Conservation (phyloP, 2,797 vertebrate genomes). For the Poecilia gillii region DNA sequence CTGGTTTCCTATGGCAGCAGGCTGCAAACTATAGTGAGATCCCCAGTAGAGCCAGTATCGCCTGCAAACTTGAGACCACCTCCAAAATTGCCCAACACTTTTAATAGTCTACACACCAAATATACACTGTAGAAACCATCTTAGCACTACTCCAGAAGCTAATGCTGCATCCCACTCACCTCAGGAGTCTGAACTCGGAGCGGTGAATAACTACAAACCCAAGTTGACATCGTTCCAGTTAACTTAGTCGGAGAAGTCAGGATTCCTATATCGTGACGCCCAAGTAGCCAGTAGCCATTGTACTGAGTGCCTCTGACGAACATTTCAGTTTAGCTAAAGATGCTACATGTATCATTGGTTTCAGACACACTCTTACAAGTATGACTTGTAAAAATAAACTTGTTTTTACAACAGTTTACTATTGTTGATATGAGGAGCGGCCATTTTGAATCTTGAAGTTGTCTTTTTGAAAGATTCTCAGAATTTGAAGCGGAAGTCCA, state of each 20-base stretch:
- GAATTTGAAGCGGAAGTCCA: too few species aligned
- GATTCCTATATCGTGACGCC: not conserved
- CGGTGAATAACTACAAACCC: not conserved
- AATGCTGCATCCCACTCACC: not conserved
- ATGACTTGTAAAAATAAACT: too few species aligned
- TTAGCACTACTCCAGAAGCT: not conserved
- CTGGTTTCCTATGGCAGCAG: not conserved
- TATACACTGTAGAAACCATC: not conserved
- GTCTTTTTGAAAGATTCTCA: too few species aligned
- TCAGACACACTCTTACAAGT: too few species aligned
- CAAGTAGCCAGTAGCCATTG: not conserved
- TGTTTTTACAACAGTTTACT: too few species aligned
- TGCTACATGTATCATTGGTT: too few species aligned
- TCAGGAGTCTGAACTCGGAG: not conserved
- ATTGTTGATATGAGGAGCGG: too few species aligned
- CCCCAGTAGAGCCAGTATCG: not conserved
- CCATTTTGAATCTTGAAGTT: too few species aligned
- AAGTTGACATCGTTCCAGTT: not conserved
- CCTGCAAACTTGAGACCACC: not conserved
- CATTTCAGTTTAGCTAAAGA: too few species aligned
- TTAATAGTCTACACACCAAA: not conserved
- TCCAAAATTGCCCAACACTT: not conserved
- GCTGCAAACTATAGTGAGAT: not conserved
- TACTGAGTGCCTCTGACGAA: not conserved
- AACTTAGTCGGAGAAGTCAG: not conserved